Conservation (phyloP, 2,113 vertebrate genomes). For the Sprattus sprattus region DNA sequence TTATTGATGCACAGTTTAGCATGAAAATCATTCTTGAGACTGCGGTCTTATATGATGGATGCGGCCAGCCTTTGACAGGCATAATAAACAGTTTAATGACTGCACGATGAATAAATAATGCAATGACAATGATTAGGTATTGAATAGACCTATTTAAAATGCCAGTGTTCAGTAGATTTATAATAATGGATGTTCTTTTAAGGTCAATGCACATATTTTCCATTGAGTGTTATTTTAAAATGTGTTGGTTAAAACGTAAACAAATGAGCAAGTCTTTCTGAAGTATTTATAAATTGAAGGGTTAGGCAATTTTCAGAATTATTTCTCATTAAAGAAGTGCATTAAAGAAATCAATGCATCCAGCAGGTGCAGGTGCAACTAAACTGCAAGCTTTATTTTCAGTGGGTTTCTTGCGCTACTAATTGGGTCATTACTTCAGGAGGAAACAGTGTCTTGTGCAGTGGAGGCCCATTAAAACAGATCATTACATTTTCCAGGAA, state of each 20-base stretch:
- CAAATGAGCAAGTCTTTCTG: not conserved
- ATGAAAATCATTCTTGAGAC: slow-evolving; percentile 41
- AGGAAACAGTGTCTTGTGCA: not conserved
- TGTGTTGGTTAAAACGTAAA: not conserved
- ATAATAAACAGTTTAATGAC: slow-evolving; percentile 34
- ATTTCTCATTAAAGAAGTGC: not conserved
- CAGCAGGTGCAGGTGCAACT: not conserved
- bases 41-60: slow-evolving; percentile 57
- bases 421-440: not conserved
- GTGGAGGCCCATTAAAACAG: slow-evolving; percentile 7
- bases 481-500: not conserved
- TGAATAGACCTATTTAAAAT: slow-evolving; percentile 62
- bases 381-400: not conserved
- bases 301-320: not conserved
- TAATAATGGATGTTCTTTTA: not conserved
- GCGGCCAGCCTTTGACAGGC: slow-evolving; percentile 28
- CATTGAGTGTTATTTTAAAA: not conserved
- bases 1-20: slow-evolving; percentile 12
- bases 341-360: not conserved
- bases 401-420: not conserved
- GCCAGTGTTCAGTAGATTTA: not conserved
- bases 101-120: slow-evolving; percentile 71
- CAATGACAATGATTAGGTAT: slow-evolving; percentile 72
- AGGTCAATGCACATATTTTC: not conserved
- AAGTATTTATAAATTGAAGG: not conserved